Percentiles rank a stretch among this genome's conserved stretches.
These are phyloP conservation scores for Diadophis punctatus DNA, from an alignment of 2,113 vertebrate genomes.

Conservation along the genomic window DNA sequence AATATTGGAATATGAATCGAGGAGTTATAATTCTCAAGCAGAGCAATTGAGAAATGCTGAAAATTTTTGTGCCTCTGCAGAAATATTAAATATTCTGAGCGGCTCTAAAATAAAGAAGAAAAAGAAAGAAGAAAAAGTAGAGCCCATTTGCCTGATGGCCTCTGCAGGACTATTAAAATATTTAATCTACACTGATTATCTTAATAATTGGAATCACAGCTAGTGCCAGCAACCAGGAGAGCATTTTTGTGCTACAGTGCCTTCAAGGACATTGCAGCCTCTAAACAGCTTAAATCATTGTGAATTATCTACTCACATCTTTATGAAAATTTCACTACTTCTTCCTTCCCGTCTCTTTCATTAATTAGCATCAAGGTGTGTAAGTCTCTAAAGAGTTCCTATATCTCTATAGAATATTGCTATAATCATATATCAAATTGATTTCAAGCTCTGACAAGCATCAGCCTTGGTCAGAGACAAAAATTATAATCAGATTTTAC, in stretches of 20 bases:
- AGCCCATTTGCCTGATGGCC: conserved; percentile 31
- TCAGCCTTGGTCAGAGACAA: conserved; percentile 28
- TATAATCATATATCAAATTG: conserved; percentile 45
- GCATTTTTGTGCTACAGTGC: conserved; percentile 40
- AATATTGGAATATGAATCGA: conserved; percentile 8
- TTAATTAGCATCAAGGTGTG: conserved; percentile 55
- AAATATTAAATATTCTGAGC: not conserved
- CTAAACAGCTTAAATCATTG: conserved; percentile 42
- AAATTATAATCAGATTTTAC: conserved; percentile 39
- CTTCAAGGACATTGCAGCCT: conserved; percentile 36
- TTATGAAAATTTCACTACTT: conserved; percentile 41
- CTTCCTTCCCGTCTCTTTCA: conserved; percentile 38
- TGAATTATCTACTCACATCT: conserved; percentile 53
- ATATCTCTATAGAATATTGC: conserved; percentile 38
- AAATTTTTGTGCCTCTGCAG: not conserved
- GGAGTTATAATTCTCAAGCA: conserved; percentile 18
- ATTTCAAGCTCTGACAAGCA: conserved; percentile 61
- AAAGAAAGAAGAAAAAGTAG: conserved; percentile 30
- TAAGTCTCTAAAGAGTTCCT: conserved; percentile 49
- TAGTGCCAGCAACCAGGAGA: conserved; percentile 21
- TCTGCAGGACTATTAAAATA: conserved; percentile 41
- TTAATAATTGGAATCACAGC: conserved; percentile 41
- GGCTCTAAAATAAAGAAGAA: conserved; percentile 22
- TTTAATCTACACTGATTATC: conserved; percentile 7
- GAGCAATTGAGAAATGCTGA: conserved; percentile 19